phyloP scores from a whole-genome alignment of 2,888 invertebrate genomes.

The Listrodromus nycthemerus region DNA sequence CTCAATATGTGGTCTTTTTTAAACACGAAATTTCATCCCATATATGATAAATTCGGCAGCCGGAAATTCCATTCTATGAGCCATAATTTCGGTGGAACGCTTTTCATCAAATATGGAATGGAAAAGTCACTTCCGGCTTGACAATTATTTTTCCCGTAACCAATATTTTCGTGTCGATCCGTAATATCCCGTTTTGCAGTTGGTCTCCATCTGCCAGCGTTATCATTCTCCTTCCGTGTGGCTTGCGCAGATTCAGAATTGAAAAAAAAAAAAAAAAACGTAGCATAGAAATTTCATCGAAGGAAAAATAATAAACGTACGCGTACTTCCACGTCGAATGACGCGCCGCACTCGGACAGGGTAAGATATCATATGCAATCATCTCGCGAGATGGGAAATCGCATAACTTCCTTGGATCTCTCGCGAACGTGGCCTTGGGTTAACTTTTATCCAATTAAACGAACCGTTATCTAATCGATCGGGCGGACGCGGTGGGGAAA shows the following conservation, averaged over 20 bases:
- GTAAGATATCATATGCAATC: slow-evolving; percentile 23
- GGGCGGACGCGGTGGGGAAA: slow-evolving; percentile 15
- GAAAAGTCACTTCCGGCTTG: too few relatives aligned
- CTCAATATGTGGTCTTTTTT: too few relatives aligned
- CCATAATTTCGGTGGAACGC: too few relatives aligned
- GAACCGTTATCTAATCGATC: slow-evolving; percentile 63
- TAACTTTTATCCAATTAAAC: slow-evolving; percentile 63
- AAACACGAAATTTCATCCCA: too few relatives aligned
- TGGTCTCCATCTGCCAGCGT: too few relatives aligned
- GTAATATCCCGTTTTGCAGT: too few relatives aligned
- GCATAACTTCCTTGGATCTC: slow-evolving; percentile 46
- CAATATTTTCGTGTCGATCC: too few relatives aligned
- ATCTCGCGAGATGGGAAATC: slow-evolving; percentile 26
- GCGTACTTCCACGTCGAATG: background rate
- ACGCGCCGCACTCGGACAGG: background rate
- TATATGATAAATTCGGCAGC: too few relatives aligned
- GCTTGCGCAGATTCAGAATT: background rate
- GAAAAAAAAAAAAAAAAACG: background rate
- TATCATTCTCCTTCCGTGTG: background rate
- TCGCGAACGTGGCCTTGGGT: slow-evolving; percentile 52
- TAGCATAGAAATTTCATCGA: slow-evolving; percentile 48
- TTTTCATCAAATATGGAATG: too few relatives aligned
- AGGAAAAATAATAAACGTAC: background rate
- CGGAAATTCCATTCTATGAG: too few relatives aligned
- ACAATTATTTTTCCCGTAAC: too few relatives aligned